Percentiles rank a stretch among this genome's conserved stretches.
Conservation (phyloP, 2,888 invertebrate species). For the Anagyrus pseudococci region DNA sequence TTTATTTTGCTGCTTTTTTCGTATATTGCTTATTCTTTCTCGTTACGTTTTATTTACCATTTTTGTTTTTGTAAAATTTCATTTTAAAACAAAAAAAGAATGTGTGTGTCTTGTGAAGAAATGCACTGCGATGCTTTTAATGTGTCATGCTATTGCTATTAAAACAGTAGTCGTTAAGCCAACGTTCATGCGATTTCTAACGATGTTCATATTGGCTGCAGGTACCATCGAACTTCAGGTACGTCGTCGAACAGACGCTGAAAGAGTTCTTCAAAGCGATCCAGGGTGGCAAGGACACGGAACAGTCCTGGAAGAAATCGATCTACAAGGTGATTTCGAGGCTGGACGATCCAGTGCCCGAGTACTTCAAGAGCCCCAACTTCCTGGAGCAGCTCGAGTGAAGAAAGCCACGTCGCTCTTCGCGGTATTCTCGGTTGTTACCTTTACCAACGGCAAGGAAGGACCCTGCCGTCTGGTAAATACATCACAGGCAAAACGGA, state of each 20-base stretch:
- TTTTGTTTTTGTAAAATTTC: background rate
- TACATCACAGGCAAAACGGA: constrained; percentile 14
- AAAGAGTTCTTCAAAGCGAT: constrained; percentile 99
- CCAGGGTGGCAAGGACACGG: constrained; percentile 93
- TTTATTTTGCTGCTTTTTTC: constrained; percentile 29
- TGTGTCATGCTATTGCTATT: constrained; percentile 18
- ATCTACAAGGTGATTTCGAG: constrained; percentile 99
- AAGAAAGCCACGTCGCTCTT: constrained; percentile 50
- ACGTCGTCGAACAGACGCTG: constrained; percentile 96
- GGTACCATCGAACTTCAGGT: constrained; percentile 97
- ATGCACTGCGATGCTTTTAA: constrained; percentile 13
- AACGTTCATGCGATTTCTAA: background rate
- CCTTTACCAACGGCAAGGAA: constrained; percentile 48
- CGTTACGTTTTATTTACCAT: background rate
- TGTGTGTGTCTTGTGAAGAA: no score
- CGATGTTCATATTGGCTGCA: constrained; percentile 65
- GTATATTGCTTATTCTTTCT: background rate
- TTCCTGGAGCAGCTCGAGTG: constrained; percentile 98
- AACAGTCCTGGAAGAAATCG: constrained; percentile 99
- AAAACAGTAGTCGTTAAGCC: constrained; percentile 11
- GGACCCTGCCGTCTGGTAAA: constrained; percentile 50
- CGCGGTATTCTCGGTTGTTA: constrained; percentile 40
- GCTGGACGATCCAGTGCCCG: constrained; percentile 98
- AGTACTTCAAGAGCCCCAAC: constrained; percentile 99
- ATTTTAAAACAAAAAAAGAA: background rate